These are phyloP conservation scores for Rhaphigaster nebulosa DNA, from an alignment of 2,888 invertebrate species.

Conservation along the genomic window DNA sequence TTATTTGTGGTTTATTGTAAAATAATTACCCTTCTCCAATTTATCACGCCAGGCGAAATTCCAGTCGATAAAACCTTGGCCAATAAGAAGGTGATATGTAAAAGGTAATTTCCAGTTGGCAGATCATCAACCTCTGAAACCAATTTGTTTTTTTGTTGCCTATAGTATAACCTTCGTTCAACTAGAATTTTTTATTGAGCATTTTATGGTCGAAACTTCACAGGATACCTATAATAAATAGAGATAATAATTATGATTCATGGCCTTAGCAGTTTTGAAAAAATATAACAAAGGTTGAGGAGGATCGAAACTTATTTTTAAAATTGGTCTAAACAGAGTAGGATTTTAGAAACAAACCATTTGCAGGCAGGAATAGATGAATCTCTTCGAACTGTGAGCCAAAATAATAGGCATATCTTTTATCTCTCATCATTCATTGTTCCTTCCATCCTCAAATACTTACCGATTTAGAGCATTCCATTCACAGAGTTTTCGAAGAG, in stretches of 20 bases:
- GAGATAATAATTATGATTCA: too few relatives aligned
- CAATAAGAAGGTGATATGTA: too few relatives aligned
- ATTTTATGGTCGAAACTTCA: too few relatives aligned
- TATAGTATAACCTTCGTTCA: too few relatives aligned
- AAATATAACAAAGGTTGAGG: not conserved
- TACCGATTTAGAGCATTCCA: not conserved
- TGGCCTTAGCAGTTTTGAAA: not conserved
- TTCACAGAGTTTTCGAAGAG: not conserved
- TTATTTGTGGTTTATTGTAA: too few relatives aligned
- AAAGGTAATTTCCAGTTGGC: not conserved
- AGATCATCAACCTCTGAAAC: too few relatives aligned
- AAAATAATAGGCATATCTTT: not conserved
- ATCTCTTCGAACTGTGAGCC: not conserved
- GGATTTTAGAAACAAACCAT: slow-evolving; percentile 19
- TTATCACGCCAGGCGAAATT: too few relatives aligned
- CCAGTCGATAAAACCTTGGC: too few relatives aligned
- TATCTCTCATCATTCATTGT: not conserved
- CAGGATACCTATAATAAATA: too few relatives aligned
- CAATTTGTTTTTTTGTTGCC: too few relatives aligned
- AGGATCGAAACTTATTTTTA: not conserved
- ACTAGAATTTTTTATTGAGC: too few relatives aligned
- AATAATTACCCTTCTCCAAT: too few relatives aligned
- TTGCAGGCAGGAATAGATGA: not conserved
- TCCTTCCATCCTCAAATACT: not conserved
- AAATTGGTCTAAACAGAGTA: not conserved